A percentile compares a stretch with the other conserved stretches of the same genome.
Evolutionary conservation across 2,113 vertebrate species (phyloP).

Genomic region (Zootoca vivipara): DNA sequence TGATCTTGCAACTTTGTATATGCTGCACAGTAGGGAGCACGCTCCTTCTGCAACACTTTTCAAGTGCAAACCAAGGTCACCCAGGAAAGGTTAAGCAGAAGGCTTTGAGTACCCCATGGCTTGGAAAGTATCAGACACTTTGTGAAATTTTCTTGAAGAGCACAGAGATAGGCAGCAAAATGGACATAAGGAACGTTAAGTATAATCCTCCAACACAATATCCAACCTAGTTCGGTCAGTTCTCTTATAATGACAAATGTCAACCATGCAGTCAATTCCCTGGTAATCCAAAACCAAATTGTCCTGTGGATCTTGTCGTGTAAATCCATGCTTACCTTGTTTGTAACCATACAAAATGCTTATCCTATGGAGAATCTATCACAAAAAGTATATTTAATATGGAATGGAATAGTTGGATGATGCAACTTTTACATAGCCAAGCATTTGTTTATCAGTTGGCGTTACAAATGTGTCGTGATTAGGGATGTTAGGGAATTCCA

Average conservation of each 20-base stretch:
- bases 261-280: neutral
- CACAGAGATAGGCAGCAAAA: neutral
- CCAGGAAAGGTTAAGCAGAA: neutral
- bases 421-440: neutral
- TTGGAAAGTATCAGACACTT: neutral
- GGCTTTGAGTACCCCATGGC: neutral
- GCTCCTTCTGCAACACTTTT: conserved; percentile 6
- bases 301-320: neutral
- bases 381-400: neutral
- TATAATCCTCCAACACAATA: neutral
- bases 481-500: neutral
- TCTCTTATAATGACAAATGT: neutral
- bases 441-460: neutral
- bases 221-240: neutral
- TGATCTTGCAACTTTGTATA: conserved; percentile 10
- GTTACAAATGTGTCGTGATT: neutral
- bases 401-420: neutral
- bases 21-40: neutral
- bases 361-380: neutral
- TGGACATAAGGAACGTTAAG: neutral
- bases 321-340: neutral
- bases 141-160: neutral
- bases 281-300: neutral
- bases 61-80: conserved; percentile 23
- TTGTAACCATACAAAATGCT: neutral